Evolutionary conservation across 2,888 invertebrate genomes (phyloP), one percentile per base, ranked within the genome.

Genomic region (Plebejus argus): DNA sequence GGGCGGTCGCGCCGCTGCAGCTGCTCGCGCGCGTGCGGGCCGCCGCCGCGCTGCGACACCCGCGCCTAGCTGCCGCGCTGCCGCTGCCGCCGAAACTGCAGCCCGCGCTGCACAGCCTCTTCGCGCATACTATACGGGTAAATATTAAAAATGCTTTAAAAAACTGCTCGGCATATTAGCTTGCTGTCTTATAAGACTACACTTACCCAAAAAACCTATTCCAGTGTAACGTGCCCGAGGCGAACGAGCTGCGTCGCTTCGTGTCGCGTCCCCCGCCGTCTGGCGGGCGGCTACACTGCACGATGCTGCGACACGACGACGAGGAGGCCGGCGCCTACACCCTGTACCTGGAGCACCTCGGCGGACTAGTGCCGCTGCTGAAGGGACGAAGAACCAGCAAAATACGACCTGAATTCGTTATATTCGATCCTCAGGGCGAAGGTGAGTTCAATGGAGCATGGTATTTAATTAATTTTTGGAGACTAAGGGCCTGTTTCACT

Each of bases 391-490:
- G 99, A 80, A 99, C 98, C 79, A 99, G 99, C 90, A 99, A 99
- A 93, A 97, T 99, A 82, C 95, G 99, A 78, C 99, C 99, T 0
- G 99, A 99, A 91, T 99, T 99, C 90, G 98, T 99, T 78, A 99
- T 99, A 85, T 98, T 98, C 88, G 98, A 98, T 91, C 98, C 98
- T 1, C 98, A 98, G 91, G 96, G 95, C 61, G 97, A 97, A 93
- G 97, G 97, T 96, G n/a, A n/a, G n/a, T n/a, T n/a, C n/a, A n/a
- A n/a, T n/a, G n/a, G n/a, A n/a, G n/a, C n/a, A n/a, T n/a, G n/a
- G n/a, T n/a, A n/a, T n/a, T n/a, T n/a, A n/a, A n/a, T n/a, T n/a
- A n/a, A n/a, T n/a, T n/a, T n/a, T n/a, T n/a, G n/a, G n/a, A n/a
- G n/a, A n/a, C n/a, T n/a, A n/a, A n/a, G n/a, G n/a, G n/a, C n/a